These are phyloP conservation scores for Zaprionus inermis DNA, from an alignment of 1,140 invertebrate species.

Conservation along the genomic window DNA sequence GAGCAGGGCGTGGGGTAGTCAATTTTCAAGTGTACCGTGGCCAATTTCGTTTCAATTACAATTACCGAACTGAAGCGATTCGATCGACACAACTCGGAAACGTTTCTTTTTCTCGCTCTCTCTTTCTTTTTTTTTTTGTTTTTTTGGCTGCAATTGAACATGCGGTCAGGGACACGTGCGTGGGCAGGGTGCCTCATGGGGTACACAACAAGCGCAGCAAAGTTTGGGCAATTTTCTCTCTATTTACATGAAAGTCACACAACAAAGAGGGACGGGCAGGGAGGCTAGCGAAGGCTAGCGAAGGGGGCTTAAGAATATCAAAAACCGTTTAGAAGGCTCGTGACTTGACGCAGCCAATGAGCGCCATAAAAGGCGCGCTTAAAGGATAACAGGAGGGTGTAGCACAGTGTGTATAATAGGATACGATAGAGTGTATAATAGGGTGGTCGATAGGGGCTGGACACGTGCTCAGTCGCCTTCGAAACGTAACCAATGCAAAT, in stretches of 20 bases:
- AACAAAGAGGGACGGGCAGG: background rate
- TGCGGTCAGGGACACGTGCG: conserved; percentile 67
- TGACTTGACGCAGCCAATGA: conserved; percentile 27
- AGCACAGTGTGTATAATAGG: background rate
- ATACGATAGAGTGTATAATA: no score
- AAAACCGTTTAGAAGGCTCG: conserved; percentile 44
- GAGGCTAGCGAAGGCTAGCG: background rate
- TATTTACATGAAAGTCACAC: conserved; percentile 40
- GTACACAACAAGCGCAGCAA: conserved; percentile 10
- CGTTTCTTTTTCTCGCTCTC: background rate
- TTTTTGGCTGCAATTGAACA: conserved; percentile 42
- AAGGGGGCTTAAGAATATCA: conserved; percentile 15
- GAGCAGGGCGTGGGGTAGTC: background rate
- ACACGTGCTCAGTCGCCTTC: conserved; percentile 36
- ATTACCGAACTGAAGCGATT: conserved; percentile 55
- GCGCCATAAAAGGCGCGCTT: background rate
- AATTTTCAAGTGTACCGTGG: conserved; percentile 17
- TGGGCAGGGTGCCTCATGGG: background rate
- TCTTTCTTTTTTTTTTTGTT: background rate
- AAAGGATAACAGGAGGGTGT: background rate
- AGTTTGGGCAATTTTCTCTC: conserved; percentile 20
- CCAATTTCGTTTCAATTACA: conserved; percentile 59
- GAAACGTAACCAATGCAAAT: conserved; percentile 19
- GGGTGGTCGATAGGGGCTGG: background rate
- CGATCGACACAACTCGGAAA: conserved; percentile 21